Conservation (phyloP, 2,888 invertebrate species). For the Carterocephalus palaemon region DNA sequence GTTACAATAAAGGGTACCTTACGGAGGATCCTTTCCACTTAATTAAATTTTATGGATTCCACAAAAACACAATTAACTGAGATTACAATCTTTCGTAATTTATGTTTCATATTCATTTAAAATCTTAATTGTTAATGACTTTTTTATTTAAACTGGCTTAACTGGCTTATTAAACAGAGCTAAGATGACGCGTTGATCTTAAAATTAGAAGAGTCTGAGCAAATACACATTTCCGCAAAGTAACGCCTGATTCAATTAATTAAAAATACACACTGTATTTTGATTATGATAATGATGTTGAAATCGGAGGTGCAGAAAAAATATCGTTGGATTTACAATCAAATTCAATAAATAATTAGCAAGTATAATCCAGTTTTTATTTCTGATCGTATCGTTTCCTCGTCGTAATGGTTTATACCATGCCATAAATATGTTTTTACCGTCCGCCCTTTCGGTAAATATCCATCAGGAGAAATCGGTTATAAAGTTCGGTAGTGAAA, state of each 20-base stretch:
- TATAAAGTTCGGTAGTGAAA: constrained; percentile 25
- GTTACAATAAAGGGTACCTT: constrained; percentile 32
- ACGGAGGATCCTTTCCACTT: constrained; percentile 42
- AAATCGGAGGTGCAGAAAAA: not conserved
- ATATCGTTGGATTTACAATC: not conserved
- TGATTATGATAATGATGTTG: too few species aligned
- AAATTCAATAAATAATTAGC: constrained; percentile 7
- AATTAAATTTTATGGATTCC: constrained; percentile 59
- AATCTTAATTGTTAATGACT: too few species aligned
- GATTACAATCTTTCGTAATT: constrained; percentile 39
- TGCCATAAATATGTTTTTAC: constrained; percentile 6
- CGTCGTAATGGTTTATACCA: constrained; percentile 3
- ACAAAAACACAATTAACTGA: constrained; percentile 51
- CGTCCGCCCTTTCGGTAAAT: constrained; percentile 12
- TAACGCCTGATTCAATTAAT: too few species aligned
- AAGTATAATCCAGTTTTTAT: constrained; percentile 14
- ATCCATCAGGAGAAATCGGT: constrained; percentile 14
- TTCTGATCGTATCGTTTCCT: constrained; percentile 10
- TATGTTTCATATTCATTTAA: constrained; percentile 28
- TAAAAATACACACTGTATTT: too few species aligned
- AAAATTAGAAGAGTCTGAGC: too few species aligned
- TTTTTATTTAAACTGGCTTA: too few species aligned
- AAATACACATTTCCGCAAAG: too few species aligned
- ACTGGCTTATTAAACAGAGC: too few species aligned
- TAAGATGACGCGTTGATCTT: too few species aligned